Percentiles rank a stretch among this genome's conserved stretches.
These are phyloP conservation scores for Rostratula benghalensis DNA, from an alignment of 2,113 vertebrate species.

Conservation along the genomic window DNA sequence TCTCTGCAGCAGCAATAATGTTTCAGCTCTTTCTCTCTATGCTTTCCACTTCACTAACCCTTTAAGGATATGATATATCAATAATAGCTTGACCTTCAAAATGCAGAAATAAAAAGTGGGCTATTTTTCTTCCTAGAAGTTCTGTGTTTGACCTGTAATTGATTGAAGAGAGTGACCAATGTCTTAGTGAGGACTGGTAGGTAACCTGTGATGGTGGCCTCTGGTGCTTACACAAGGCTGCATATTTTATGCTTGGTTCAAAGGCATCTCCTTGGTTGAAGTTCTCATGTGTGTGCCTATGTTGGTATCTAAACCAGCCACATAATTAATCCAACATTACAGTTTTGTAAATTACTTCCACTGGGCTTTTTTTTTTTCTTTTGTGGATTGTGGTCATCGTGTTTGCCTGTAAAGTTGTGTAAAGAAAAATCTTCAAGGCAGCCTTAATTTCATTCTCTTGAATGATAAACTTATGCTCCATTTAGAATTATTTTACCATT, in stretches of 20 bases:
- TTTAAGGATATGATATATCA: not conserved
- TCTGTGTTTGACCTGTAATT: not conserved
- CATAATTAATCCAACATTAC: not conserved
- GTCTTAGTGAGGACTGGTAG: not conserved
- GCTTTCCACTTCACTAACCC: not conserved
- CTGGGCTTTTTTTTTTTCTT: not conserved
- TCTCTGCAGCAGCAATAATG: not conserved
- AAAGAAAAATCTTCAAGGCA: not conserved
- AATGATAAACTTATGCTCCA: not conserved
- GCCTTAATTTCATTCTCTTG: not conserved
- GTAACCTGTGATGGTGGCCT: not conserved
- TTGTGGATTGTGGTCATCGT: not conserved
- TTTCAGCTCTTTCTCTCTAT: not conserved
- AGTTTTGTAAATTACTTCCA: not conserved
- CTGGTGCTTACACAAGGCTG: not conserved
- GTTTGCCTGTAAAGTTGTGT: not conserved
- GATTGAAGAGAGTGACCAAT: not conserved
- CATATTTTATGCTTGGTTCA: not conserved
- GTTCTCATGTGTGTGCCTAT: not conserved
- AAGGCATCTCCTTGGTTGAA: not conserved
- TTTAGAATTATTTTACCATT: not conserved
- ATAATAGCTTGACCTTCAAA: not conserved
- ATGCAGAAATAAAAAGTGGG: not conserved
- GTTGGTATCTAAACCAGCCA: not conserved
- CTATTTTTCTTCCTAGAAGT: not conserved